Percentiles rank a stretch among this genome's conserved stretches.
Conservation (phyloP, 1,140 invertebrate genomes). For the Calliphora vicina region DNA sequence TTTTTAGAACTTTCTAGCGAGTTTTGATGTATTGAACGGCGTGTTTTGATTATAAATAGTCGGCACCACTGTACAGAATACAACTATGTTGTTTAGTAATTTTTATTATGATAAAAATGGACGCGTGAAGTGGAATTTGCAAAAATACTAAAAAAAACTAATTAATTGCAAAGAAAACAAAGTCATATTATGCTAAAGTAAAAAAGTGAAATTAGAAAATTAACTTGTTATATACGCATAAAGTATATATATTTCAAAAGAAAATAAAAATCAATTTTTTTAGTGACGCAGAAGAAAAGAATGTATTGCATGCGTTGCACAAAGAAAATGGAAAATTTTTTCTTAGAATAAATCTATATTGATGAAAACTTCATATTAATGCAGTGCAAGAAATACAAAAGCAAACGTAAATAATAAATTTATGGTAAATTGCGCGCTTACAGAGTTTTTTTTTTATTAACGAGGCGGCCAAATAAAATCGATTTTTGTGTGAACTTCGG, state of each 20-base stretch:
- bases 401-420: constrained; percentile 9
- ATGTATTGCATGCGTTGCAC: constrained; percentile 22
- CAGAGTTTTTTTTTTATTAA: not conserved
- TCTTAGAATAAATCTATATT: not conserved
- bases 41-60: no score
- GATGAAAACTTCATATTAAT: not conserved
- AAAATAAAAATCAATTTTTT: not conserved
- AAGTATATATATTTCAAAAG: no score
- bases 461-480: constrained; percentile 10
- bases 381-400: not conserved
- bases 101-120: constrained; percentile 16
- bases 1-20: no score
- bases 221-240: not conserved
- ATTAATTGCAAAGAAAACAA: constrained; percentile 12
- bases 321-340: constrained; percentile 20
- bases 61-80: no score
- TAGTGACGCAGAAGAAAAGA: constrained; percentile 26
- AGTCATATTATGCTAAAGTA: not conserved
- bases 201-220: not conserved
- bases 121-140: constrained; percentile 27
- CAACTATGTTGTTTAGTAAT: not conserved
- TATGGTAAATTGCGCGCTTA: constrained; percentile 17
- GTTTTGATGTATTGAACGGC: no score
- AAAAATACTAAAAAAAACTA: constrained; percentile 21
- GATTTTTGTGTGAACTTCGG: constrained; percentile 12